phyloP scores from a whole-genome alignment of 2,113 vertebrate species.

The Tricholaema leucomelas region DNA sequence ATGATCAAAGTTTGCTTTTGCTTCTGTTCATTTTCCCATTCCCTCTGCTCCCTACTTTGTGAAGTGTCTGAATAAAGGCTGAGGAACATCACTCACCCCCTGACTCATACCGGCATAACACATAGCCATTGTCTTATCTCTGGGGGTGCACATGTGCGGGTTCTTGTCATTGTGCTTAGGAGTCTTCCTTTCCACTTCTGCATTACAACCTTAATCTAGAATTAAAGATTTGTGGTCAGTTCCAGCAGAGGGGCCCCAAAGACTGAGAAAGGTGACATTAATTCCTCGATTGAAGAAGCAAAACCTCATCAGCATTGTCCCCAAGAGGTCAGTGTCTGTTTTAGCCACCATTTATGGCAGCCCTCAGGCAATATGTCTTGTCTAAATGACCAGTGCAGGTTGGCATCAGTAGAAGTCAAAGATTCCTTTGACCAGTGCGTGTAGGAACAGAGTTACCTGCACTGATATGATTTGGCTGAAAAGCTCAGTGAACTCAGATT shows the following conservation, averaged over 20 bases:
- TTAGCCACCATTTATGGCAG: not conserved
- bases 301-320: not conserved
- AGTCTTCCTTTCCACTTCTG: not conserved
- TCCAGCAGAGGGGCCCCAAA: not conserved
- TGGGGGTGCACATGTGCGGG: fast-evolving
- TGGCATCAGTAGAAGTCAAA: not conserved
- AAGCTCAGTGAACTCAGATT: not conserved
- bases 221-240: not conserved
- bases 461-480: not conserved
- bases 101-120: not conserved
- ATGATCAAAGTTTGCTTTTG: not conserved
- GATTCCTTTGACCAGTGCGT: not conserved
- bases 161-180: not conserved
- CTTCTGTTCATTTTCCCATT: not conserved
- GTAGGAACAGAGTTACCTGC: not conserved
- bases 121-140: not conserved
- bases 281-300: not conserved
- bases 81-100: not conserved
- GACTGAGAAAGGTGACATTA: not conserved
- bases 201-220: not conserved
- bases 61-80: not conserved
- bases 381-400: not conserved
- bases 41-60: not conserved
- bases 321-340: not conserved
- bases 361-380: fast-evolving